Percentiles rank a stretch among this genome's conserved stretches.
phyloP scores from a whole-genome alignment of 2,888 invertebrate genomes.

The Dryococelus australis region DNA sequence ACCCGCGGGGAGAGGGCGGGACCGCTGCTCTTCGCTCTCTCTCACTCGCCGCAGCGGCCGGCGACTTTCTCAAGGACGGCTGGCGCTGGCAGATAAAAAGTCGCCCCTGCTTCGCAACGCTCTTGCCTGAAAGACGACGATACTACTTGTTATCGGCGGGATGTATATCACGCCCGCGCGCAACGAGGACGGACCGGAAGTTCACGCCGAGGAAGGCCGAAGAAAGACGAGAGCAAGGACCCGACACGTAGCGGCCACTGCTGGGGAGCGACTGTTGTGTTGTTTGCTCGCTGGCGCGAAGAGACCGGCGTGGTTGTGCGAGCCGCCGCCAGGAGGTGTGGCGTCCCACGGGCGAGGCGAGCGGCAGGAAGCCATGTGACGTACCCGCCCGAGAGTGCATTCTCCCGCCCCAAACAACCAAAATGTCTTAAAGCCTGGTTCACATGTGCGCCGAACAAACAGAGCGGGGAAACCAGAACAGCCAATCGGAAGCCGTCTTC shows the following conservation, averaged over 20 bases:
- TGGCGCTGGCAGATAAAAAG: background rate
- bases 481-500: no score
- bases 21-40: background rate
- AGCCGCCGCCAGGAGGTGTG: background rate
- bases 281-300: background rate
- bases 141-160: background rate
- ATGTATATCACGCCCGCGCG: no score
- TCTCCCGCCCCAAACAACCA: no score
- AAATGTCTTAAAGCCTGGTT: no score
- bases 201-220: background rate
- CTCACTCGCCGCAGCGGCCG: background rate
- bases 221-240: no score
- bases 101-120: background rate
- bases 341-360: background rate
- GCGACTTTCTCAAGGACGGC: constrained; percentile 9
- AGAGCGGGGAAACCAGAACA: no score
- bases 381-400: background rate
- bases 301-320: background rate
- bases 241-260: no score
- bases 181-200: background rate
- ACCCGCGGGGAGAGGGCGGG: background rate
- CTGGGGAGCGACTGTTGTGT: background rate
- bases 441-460: no score
- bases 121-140: background rate
- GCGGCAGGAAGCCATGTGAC: background rate